Base-by-base conservation (phyloP, 2,797 vertebrate genomes). In the Arrhamphus sclerolepis region DNA sequence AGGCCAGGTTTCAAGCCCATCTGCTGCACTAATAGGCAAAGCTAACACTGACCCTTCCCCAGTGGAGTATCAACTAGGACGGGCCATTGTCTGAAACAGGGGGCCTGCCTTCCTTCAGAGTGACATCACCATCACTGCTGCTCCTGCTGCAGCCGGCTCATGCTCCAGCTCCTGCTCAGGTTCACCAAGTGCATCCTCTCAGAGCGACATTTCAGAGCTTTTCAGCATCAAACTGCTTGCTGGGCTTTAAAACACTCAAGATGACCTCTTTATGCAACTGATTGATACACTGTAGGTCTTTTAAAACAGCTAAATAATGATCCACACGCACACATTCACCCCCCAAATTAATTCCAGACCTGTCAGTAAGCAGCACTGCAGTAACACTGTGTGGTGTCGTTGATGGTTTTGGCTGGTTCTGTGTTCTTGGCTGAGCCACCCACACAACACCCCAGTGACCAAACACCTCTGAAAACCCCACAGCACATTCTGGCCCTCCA, bases 1-100 rank as follows among this genome's bases (percentile, higher is more conserved):
- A 90, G 87, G 77, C 83, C 87, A 80, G 88, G 82, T 87, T 87
- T 83, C 46, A 66, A 66, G 73, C 85, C 90, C 92, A 93, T 93
- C 92, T 92, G 90, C 88, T 80, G 71, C 81, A 64, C 72, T 85
- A 85, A 88, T 81, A 86, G 87, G 66, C 86, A 81, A 83, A 70
- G 66, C 87, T 55, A 71, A 82, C 74, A 63, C 72, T 87, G 89
- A 89, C 91, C 88, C 77, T 82, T 90, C 85, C 86, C 80, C 85
- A 72, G 64, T 9, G 66, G 68, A 82, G 72, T 64, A 75, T 76
- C 84, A 78, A 72, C 56, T 48, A 77, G 87, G 88, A 87, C 78
- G 75, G 87, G 79, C 87, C 84, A 92, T 92, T 93, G 91, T 92
- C 86, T 92, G 58, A 44, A 63, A 57, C 68, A 61, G 79, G 81